Conservation (phyloP, 2,888 invertebrate genomes). For the Caenorhabditis wallacei region DNA sequence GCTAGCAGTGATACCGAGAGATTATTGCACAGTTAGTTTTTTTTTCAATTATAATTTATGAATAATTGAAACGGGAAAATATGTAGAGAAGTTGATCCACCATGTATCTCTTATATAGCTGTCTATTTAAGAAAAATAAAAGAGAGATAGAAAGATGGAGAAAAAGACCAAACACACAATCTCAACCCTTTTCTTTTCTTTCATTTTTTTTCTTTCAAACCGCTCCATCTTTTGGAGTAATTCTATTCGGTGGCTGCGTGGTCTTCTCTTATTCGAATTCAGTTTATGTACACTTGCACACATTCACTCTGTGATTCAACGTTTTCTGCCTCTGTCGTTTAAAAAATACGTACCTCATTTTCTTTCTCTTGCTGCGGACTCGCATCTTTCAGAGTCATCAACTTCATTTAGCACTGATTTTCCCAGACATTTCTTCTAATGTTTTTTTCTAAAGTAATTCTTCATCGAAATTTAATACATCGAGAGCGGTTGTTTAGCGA, state of each 20-base stretch:
- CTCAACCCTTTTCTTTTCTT: slow-evolving; percentile 7
- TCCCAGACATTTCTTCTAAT: background rate
- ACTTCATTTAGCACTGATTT: slow-evolving; percentile 20
- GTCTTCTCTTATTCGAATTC: slow-evolving; percentile 40
- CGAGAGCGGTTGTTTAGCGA: no score
- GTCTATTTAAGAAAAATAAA: no score
- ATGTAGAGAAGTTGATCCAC: no score
- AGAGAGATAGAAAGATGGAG: background rate
- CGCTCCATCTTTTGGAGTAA: slow-evolving; percentile 17
- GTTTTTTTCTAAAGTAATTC: no score
- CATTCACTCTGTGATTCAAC: slow-evolving; percentile 18
- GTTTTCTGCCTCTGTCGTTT: slow-evolving; percentile 5
- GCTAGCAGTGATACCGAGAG: slow-evolving; percentile 79
- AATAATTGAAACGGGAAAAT: no score
- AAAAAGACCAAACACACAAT: slow-evolving; percentile 11
- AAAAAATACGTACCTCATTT: no score
- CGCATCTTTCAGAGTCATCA: background rate
- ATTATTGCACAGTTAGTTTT: slow-evolving; percentile 76
- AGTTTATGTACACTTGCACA: slow-evolving; percentile 26
- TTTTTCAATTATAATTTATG: no score
- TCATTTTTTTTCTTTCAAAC: slow-evolving; percentile 10
- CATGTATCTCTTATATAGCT: no score
- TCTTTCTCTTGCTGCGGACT: no score
- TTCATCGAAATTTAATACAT: no score
- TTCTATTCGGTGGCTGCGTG: slow-evolving; percentile 46